phyloP scores from a whole-genome alignment of 1,140 invertebrate genomes.

The Copidosoma floridanum region DNA sequence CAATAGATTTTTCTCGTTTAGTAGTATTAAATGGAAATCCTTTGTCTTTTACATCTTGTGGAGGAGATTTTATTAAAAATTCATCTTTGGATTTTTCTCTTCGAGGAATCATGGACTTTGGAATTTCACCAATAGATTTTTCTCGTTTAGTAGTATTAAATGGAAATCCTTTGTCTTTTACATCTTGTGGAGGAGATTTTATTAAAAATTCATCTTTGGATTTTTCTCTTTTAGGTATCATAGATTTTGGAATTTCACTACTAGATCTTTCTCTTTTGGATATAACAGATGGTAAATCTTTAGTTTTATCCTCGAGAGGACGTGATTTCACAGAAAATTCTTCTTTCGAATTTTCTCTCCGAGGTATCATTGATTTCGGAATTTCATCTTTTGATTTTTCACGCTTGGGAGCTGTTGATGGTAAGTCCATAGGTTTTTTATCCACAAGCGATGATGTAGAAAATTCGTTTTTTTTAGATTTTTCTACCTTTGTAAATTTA shows the following conservation, averaged over 20 bases:
- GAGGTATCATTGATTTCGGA: slow-evolving; percentile 9
- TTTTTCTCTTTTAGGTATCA: slow-evolving; percentile 17
- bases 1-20: background rate
- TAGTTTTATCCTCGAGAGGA: background rate
- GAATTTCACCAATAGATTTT: slow-evolving; percentile 24
- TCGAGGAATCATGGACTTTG: slow-evolving; percentile 2
- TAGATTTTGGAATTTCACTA: slow-evolving; percentile 8
- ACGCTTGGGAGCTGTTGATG: background rate
- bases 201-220: slow-evolving; percentile 19
- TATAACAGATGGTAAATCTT: background rate
- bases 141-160: slow-evolving; percentile 30
- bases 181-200: background rate
- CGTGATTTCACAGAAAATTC: slow-evolving; percentile 1
- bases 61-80: background rate
- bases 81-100: slow-evolving; percentile 10
- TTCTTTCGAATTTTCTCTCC: slow-evolving; percentile 22
- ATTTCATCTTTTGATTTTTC: slow-evolving; percentile 15
- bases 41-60: slow-evolving; percentile 6
- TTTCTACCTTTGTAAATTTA: background rate
- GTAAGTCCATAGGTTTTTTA: background rate
- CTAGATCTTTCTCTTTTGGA: slow-evolving; percentile 1
- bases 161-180: background rate
- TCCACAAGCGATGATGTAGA: slow-evolving; percentile 31
- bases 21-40: slow-evolving; percentile 6
- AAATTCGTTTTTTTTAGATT: background rate